These are phyloP conservation scores for Allolobophora icterica DNA, from an alignment of 2,888 invertebrate species.

Conservation along the genomic window DNA sequence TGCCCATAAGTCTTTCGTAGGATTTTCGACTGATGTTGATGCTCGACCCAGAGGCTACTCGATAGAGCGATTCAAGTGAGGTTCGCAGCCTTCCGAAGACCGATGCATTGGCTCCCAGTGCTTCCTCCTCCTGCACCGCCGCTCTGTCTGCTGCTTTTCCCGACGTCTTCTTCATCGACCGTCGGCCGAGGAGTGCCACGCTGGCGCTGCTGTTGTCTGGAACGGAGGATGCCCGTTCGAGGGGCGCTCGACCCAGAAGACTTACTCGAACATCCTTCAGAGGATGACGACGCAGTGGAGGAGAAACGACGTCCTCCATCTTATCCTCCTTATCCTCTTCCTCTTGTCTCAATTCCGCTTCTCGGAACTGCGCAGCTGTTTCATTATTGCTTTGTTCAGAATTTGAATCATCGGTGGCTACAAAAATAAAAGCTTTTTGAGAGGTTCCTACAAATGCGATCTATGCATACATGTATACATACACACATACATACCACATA, in stretches of 20 bases:
- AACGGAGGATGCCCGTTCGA: constrained; percentile 21
- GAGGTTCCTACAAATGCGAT: too few species aligned
- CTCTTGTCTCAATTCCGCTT: not conserved
- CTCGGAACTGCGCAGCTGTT: not conserved
- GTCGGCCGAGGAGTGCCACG: not conserved
- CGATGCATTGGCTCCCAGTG: not conserved
- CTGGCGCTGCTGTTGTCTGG: constrained; percentile 1
- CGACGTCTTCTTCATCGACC: not conserved
- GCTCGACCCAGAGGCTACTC: constrained; percentile 12
- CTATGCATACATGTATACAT: too few species aligned
- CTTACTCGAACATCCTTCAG: not conserved
- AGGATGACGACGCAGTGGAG: not conserved
- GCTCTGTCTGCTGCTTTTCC: not conserved
- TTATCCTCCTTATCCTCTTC: not conserved
- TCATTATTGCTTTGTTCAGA: not conserved
- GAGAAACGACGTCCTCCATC: not conserved
- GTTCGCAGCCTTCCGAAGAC: not conserved
- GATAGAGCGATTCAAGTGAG: not conserved
- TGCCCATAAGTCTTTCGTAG: constrained; percentile 29
- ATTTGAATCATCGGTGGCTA: not conserved
- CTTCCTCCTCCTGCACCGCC: not conserved
- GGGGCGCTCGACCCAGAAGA: constrained; percentile 24
- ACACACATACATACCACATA: too few species aligned
- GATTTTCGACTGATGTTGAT: constrained; percentile 29
- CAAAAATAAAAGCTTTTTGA: not conserved